Evolutionary conservation across 2,113 vertebrate genomes (phyloP).

Genomic region (Prunella fulvescens): DNA sequence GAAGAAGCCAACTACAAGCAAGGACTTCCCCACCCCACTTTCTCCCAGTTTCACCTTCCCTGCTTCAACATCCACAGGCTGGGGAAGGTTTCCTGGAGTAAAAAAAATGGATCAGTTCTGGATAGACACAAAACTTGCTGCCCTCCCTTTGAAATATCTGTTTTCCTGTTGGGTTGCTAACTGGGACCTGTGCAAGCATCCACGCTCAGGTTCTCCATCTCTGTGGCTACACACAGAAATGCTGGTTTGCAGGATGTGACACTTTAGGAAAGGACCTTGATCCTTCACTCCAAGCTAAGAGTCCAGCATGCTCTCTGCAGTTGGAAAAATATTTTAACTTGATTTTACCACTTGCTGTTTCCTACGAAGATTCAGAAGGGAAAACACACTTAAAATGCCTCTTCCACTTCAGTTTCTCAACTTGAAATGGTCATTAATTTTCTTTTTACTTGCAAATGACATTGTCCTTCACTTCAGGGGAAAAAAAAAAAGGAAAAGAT

Average conservation of each 20-base stretch:
- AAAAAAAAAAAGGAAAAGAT: fast-evolving
- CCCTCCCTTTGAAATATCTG: not conserved
- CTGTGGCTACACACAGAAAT: not conserved
- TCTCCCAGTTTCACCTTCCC: not conserved
- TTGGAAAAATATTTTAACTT: not conserved
- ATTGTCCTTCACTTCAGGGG: not conserved
- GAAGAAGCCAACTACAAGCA: not conserved
- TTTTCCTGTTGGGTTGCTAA: not conserved
- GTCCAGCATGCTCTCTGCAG: not conserved
- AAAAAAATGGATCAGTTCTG: not conserved
- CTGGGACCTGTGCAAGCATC: not conserved
- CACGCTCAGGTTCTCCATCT: not conserved
- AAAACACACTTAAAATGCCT: not conserved
- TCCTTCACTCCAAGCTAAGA: not conserved
- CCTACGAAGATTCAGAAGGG: not conserved
- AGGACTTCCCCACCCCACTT: not conserved
- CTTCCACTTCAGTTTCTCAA: not conserved
- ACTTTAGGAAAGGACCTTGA: not conserved
- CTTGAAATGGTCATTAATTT: not conserved
- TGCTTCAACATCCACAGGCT: not conserved
- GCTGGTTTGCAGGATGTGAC: not conserved
- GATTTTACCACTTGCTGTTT: not conserved
- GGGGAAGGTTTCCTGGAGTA: not conserved
- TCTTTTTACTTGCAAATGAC: not conserved
- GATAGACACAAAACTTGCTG: not conserved